These are phyloP conservation scores for Erpornis zantholeuca DNA, from an alignment of 2,113 vertebrate genomes.

Conservation along the genomic window DNA sequence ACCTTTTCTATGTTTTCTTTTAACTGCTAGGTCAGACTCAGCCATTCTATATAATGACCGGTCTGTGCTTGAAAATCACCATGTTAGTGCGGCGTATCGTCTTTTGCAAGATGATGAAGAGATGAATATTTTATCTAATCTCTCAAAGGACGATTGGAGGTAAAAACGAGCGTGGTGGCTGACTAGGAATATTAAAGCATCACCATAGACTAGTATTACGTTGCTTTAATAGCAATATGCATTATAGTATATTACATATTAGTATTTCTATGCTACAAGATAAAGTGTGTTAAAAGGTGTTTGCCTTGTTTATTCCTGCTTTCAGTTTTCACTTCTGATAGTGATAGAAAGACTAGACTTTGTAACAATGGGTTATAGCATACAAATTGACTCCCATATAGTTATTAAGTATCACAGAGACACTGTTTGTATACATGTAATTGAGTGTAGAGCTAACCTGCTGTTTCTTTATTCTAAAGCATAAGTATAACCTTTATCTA, in stretches of 20 bases:
- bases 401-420: background rate
- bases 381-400: background rate
- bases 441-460: background rate
- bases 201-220: background rate
- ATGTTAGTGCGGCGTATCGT: constrained; percentile 89
- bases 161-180: constrained; percentile 49
- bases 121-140: constrained; percentile 91
- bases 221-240: background rate
- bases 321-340: background rate
- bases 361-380: background rate
- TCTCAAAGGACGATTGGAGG: constrained; percentile 98
- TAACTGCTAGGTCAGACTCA: constrained; percentile 82
- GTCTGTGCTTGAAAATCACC: constrained; percentile 93
- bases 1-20: constrained; percentile 13
- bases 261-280: background rate
- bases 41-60: constrained; percentile 95
- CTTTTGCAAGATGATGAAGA: constrained; percentile 91
- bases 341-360: background rate
- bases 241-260: background rate
- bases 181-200: background rate
- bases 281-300: background rate
- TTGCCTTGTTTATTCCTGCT: background rate
- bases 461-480: background rate
- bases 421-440: background rate
- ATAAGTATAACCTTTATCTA: background rate